Conservation (phyloP, 2,113 vertebrate genomes). For the Atractosteus spatula region DNA sequence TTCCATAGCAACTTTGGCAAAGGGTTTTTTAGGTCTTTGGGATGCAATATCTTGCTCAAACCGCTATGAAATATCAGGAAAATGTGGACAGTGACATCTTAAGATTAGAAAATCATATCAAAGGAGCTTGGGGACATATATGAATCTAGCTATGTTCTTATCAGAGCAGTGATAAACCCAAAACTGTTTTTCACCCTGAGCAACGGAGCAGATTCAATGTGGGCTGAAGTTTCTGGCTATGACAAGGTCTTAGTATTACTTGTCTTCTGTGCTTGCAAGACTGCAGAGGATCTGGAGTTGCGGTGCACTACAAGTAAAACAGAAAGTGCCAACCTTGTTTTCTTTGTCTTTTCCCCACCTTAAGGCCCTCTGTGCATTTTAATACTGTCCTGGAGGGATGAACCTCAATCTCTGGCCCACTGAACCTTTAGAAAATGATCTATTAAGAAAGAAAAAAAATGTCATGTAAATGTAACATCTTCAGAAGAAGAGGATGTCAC, state of each 20-base stretch:
- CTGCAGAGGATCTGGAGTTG: too few species aligned
- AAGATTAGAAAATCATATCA: conserved; percentile 27
- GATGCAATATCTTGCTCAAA: conserved; percentile 15
- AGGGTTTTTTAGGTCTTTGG: background rate
- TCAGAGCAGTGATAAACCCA: conserved; percentile 3
- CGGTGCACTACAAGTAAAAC: too few species aligned
- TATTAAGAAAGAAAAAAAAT: too few species aligned
- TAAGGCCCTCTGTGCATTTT: too few species aligned
- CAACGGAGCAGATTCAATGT: conserved; percentile 5
- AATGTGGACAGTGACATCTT: conserved; percentile 20
- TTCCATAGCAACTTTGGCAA: conserved; percentile 29
- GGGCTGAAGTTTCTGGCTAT: background rate
- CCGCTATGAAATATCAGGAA: conserved; percentile 16
- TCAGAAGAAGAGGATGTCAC: too few species aligned
- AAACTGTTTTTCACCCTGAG: conserved; percentile 5
- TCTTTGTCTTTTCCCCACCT: too few species aligned
- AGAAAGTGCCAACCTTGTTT: too few species aligned
- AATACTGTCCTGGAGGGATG: too few species aligned
- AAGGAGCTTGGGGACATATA: conserved; percentile 21
- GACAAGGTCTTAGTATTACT: background rate
- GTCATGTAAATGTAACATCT: too few species aligned
- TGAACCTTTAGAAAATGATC: too few species aligned
- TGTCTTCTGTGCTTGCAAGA: too few species aligned
- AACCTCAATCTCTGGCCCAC: too few species aligned
- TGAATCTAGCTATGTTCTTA: conserved; percentile 11